Conservation (phyloP, 2,888 invertebrate species). For the Sturmia bella region DNA sequence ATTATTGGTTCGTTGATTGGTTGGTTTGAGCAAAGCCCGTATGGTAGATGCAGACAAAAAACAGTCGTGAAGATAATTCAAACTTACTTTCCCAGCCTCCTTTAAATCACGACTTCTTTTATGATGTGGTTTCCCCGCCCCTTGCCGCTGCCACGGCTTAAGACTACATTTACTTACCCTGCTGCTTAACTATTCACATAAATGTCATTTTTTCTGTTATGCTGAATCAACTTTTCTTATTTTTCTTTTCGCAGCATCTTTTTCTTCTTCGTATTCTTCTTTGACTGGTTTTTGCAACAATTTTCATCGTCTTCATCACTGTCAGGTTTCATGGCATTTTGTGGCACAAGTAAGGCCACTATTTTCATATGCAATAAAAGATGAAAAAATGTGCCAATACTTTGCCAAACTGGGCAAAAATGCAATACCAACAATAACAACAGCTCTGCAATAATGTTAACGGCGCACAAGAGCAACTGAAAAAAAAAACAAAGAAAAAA, state of each 20-base stretch:
- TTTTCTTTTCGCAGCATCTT: not conserved
- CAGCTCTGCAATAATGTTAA: constrained; percentile 34
- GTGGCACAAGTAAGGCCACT: constrained; percentile 53
- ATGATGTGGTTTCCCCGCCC: not conserved
- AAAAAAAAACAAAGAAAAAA: constrained; percentile 21
- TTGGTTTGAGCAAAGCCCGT: too few relatives aligned
- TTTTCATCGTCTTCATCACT: constrained; percentile 36
- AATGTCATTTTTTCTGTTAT: constrained; percentile 37
- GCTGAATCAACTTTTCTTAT: constrained; percentile 43
- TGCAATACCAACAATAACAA: constrained; percentile 35
- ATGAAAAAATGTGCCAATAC: constrained; percentile 40
- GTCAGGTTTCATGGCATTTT: constrained; percentile 45
- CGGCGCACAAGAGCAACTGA: constrained; percentile 40
- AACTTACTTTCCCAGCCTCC: constrained; percentile 10
- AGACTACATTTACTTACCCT: not conserved
- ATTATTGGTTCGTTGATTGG: constrained; percentile 25
- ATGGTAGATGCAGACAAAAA: not conserved
- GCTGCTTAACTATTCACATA: constrained; percentile 11
- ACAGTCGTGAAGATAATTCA: not conserved
- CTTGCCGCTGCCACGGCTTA: not conserved
- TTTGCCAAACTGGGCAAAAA: constrained; percentile 64
- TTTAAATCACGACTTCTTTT: constrained; percentile 2
- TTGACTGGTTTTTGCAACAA: constrained; percentile 12
- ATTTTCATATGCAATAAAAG: constrained; percentile 28
- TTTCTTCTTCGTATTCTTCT: constrained; percentile 30